Evolutionary conservation across 2,797 vertebrate species (phyloP), one percentile per base, ranked within the genome.

Genomic region (Microctenopoma steveboyesi): DNA sequence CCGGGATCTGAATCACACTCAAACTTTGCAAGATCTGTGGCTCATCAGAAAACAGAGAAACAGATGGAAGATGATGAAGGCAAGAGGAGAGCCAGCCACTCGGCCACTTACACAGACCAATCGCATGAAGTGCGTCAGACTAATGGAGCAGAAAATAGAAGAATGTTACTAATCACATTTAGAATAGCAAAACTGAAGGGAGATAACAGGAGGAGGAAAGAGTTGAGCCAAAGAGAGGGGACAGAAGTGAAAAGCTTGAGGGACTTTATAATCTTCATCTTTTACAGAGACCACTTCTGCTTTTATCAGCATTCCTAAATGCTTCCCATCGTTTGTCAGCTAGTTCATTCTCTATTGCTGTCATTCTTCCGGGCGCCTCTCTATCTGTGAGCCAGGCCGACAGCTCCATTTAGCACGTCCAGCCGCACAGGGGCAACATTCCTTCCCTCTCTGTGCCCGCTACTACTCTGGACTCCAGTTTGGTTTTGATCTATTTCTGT

Each of bases 121-220:
- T 64, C 69, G 45, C 79, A 51, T 42, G 63, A 73, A 77, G 71
- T 35, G 33, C 86, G 84, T 77, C 69, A 45, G 65, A 78, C 74
- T 91, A 92, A 92, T 91, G 86, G 83, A 82, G 88, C 79, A 82
- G 86, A 91, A 91, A 91, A 91, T 88, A 85, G 82, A 90, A 73
- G 86, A 91, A 83, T 88, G 78, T 78, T 5, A 47, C 77, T 87
- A 80, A 91, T 91, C 83, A 76, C 76, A 79, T 82, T 72, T 80
- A 80, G 70, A 87, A 74, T 39, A 81, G 71, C 76, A 76, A 78
- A 81, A 82, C 68, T 68, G 49, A 82, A 62, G 64, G 51, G 51
- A 67, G 70, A 86, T 73, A 84, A 76, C n/a, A 15, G 66, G 5
- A 78, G 18, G 52, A 63, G 56, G 56, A 45, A 68, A 68, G 56